Conservation (phyloP, 2,113 vertebrate genomes). For the Campylorhamphus procurvoides region DNA sequence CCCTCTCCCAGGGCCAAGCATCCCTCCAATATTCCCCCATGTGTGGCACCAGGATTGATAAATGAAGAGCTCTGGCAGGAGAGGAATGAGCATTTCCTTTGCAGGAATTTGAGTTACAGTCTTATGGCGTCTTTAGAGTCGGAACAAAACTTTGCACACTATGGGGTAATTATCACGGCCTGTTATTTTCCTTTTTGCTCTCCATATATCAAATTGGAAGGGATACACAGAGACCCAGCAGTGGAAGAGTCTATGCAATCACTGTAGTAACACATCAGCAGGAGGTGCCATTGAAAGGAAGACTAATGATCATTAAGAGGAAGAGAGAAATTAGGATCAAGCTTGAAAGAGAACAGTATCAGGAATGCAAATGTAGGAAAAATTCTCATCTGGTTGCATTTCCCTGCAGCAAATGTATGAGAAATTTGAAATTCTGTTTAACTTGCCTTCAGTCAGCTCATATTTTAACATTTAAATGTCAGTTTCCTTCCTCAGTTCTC, state of each 20-base stretch:
- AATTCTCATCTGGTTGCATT: not conserved
- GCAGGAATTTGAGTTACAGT: not conserved
- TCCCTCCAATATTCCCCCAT: rapidly evolving
- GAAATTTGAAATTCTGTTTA: not conserved
- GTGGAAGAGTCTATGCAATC: not conserved
- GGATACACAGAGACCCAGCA: not conserved
- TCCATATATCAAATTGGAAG: slow-evolving; percentile 53
- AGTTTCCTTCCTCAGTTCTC: not conserved
- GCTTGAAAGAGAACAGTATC: not conserved
- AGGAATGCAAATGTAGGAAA: not conserved
- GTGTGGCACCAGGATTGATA: rapidly evolving
- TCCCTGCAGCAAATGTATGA: not conserved
- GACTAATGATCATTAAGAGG: not conserved
- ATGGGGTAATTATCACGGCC: not conserved
- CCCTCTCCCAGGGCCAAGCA: not conserved
- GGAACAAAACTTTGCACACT: not conserved
- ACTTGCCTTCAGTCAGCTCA: not conserved
- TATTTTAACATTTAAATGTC: not conserved
- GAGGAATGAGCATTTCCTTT: not conserved
- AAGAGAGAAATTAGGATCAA: slow-evolving; percentile 32
- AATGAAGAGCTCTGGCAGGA: not conserved
- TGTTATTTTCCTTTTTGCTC: slow-evolving; percentile 21
- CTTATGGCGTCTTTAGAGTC: not conserved
- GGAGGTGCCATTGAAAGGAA: slow-evolving; percentile 49
- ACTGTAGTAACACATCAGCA: slow-evolving; percentile 34